These are phyloP conservation scores for Oikopleura dioica DNA, from an alignment of 23 tunicate species.

Conservation along the genomic window DNA sequence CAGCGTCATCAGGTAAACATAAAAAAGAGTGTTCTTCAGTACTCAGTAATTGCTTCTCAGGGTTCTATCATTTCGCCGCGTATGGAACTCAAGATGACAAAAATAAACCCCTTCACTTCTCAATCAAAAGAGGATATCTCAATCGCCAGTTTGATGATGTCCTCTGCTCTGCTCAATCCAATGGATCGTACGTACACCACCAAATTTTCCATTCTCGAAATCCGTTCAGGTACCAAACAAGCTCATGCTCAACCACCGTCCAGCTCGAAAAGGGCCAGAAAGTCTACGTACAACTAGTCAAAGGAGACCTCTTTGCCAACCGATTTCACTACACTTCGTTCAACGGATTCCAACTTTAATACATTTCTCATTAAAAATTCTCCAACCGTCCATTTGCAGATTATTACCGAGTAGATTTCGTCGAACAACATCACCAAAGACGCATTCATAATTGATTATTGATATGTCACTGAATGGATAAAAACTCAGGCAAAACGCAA, in stretches of 20 bases:
- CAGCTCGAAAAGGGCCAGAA: background rate
- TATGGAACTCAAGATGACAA: background rate
- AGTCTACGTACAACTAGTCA: background rate
- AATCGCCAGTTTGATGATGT: background rate
- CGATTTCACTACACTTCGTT: background rate
- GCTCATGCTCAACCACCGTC: background rate
- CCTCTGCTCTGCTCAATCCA: background rate
- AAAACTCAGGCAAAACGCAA: too few relatives aligned
- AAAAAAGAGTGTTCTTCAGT: background rate
- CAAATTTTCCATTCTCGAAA: too few relatives aligned
- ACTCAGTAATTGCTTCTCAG: background rate
- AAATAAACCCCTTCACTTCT: background rate
- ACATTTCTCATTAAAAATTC: too few relatives aligned
- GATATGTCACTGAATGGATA: too few relatives aligned
- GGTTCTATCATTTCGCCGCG: background rate
- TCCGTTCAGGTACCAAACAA: background rate
- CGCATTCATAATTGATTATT: too few relatives aligned
- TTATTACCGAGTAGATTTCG: too few relatives aligned
- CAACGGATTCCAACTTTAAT: background rate
- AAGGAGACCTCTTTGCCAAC: conserved; percentile 5
- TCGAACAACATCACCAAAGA: too few relatives aligned
- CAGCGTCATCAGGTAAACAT: background rate
- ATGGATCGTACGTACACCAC: background rate
- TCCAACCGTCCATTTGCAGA: too few relatives aligned
- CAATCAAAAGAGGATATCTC: background rate